Base-by-base conservation (phyloP, 1,140 invertebrate genomes). In the Brachionus paranguensis region DNA sequence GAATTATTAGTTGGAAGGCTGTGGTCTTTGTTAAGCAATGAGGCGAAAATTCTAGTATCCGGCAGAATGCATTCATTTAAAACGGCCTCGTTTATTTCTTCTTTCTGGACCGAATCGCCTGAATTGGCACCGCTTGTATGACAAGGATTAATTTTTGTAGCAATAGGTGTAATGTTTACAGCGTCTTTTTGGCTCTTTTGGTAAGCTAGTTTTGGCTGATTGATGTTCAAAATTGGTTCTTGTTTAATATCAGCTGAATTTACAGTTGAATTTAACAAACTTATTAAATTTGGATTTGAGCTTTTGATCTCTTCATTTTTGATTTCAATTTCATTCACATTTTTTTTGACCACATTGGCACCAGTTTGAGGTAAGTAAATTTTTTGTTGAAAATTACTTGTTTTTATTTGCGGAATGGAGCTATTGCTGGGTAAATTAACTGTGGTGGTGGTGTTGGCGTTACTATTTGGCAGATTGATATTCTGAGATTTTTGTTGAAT, bases 241-340 rank as follows among this genome's bases (percentile, higher is more conserved):
- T 76, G 72, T 27, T 76, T 76, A 17, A 72, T 20, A 3, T 72
- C 37, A 17, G 41, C 12, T 8, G 24, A 14, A 41, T 33, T 33
- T 72, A 12, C 3, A 53, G 47, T 53, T 14, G 72, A 76, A 29
- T 76, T 76, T 50, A 76, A 76, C 7, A 76, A 47, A 47, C 17
- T 53, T 27, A 76, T 50, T 50, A 76, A 76, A 76, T 76, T 76
- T n/a, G 72, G 45, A 76, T 47, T 76, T 27, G 43, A 76, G 43
- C 12, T 37, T 33, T 41, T 70, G 29, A 70, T 37, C 24, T 37
- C 27, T 37, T 70, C 29, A n/a, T 0, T 76, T 50, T 76, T 76
- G 3, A 5, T 47, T 43, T 72, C 68, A 41, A 2, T 14, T 72
- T 68, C 65, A 29, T 45, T 72, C n/a, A 72, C 6, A 20, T 72